phyloP scores from a whole-genome alignment of 2,797 vertebrate species.

The Rhinichthys osculus region DNA sequence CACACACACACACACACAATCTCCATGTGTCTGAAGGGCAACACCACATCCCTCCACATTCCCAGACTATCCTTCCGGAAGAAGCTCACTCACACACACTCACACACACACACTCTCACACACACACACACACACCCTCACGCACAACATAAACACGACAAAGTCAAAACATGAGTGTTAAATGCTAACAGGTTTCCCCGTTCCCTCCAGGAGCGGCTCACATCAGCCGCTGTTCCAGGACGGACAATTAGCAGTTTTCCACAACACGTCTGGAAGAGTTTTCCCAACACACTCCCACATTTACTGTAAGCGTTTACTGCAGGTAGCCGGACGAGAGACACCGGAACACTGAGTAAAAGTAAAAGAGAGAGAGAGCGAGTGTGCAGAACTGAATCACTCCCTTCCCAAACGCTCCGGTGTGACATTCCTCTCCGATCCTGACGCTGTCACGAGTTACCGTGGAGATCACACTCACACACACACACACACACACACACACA shows the following conservation, averaged over 20 bases:
- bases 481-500: too few species aligned
- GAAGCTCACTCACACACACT: neutral
- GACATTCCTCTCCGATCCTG: neutral
- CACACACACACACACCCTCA: neutral
- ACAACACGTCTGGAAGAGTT: neutral
- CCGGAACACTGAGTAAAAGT: neutral
- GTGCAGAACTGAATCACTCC: neutral
- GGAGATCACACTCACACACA: neutral
- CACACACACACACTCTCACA: too few species aligned
- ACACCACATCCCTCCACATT: conserved; percentile 6
- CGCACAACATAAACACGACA: neutral
- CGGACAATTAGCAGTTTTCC: neutral
- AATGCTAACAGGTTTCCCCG: neutral
- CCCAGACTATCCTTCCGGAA: conserved; percentile 23
- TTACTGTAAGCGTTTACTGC: neutral
- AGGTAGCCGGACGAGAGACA: neutral
- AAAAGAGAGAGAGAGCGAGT: neutral
- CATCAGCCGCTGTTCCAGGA: neutral
- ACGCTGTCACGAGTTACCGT: neutral
- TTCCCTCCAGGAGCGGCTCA: too few species aligned
- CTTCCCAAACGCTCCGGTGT: conserved; percentile 15
- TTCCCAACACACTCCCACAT: neutral
- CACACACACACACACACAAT: too few species aligned
- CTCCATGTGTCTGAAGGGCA: neutral
- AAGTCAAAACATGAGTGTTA: neutral